Percentiles rank a stretch among this genome's conserved stretches.
These are phyloP conservation scores for Amphiprion ocellaris DNA, from an alignment of 2,113 vertebrate species.

Conservation along the genomic window DNA sequence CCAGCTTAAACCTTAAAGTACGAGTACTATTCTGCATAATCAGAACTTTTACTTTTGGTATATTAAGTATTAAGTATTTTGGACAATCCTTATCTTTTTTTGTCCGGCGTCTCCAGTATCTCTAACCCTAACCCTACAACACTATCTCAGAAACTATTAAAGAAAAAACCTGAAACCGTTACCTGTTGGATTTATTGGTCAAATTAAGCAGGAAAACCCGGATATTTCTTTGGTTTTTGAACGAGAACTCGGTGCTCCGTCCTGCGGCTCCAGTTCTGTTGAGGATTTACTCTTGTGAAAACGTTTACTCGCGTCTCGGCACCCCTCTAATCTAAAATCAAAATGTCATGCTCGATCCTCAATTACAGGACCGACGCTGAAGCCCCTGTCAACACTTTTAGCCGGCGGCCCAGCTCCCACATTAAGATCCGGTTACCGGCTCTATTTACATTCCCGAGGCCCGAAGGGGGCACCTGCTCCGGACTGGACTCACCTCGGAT, in stretches of 20 bases:
- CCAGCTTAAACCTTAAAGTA: too few species aligned
- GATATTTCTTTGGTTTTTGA: too few species aligned
- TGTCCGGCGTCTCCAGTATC: too few species aligned
- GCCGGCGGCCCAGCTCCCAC: background rate
- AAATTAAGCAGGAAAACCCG: too few species aligned
- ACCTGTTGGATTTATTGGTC: too few species aligned
- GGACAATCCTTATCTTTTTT: too few species aligned
- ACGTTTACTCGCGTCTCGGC: background rate
- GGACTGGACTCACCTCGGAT: background rate
- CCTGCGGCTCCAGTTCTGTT: background rate
- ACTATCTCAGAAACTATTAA: too few species aligned
- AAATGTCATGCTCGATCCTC: conserved; percentile 46
- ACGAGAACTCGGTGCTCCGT: background rate
- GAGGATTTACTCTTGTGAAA: conserved; percentile 37
- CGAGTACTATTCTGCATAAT: too few species aligned
- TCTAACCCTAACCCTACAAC: too few species aligned
- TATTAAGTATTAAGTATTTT: too few species aligned
- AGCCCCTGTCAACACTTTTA: conserved; percentile 37
- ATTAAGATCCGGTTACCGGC: conserved; percentile 46
- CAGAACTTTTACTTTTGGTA: too few species aligned
- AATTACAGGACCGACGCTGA: conserved; percentile 13
- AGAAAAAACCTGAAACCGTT: too few species aligned
- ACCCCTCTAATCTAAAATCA: conserved; percentile 35
- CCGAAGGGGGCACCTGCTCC: conserved; percentile 23
- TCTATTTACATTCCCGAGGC: conserved; percentile 63